Percentiles rank a stretch among this genome's conserved stretches.
Evolutionary conservation across 2,113 vertebrate genomes (phyloP).

Genomic region (Oreochromis spilurus): DNA sequence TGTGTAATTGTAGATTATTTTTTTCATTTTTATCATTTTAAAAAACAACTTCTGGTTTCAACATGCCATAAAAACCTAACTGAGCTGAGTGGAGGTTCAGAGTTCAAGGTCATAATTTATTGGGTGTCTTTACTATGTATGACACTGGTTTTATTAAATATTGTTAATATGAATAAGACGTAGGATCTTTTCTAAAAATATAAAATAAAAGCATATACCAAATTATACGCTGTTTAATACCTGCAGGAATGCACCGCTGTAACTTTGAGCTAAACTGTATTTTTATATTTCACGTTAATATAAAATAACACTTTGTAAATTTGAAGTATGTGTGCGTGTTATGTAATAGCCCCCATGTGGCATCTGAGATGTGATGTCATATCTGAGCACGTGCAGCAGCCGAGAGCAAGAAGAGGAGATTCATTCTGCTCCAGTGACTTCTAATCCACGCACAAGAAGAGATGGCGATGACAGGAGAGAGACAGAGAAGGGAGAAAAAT

Average conservation of each 20-base stretch:
- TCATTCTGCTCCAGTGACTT: conserved; percentile 9
- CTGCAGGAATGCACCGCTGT: accelerated
- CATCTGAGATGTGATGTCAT: not conserved
- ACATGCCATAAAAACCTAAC: not conserved
- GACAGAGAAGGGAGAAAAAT: not conserved
- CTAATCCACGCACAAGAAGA: not conserved
- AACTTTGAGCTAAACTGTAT: not conserved
- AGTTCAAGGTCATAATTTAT: not conserved
- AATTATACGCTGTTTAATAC: accelerated
- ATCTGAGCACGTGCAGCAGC: not conserved
- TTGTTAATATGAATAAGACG: not conserved
- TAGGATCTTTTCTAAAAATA: not conserved
- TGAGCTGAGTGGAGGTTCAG: not conserved
- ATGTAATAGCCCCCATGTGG: not conserved
- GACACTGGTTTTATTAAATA: not conserved
- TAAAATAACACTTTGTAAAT: not conserved
- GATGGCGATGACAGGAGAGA: not conserved
- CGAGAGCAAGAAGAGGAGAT: not conserved
- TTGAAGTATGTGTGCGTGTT: not conserved
- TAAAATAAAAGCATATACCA: not conserved
- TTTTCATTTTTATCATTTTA: not conserved
- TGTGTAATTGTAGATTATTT: accelerated
- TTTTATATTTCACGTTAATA: accelerated
- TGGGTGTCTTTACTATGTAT: not conserved
- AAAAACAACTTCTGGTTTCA: not conserved